Conservation (phyloP, 2,797 vertebrate species). For the Leucoraja ocellata region DNA sequence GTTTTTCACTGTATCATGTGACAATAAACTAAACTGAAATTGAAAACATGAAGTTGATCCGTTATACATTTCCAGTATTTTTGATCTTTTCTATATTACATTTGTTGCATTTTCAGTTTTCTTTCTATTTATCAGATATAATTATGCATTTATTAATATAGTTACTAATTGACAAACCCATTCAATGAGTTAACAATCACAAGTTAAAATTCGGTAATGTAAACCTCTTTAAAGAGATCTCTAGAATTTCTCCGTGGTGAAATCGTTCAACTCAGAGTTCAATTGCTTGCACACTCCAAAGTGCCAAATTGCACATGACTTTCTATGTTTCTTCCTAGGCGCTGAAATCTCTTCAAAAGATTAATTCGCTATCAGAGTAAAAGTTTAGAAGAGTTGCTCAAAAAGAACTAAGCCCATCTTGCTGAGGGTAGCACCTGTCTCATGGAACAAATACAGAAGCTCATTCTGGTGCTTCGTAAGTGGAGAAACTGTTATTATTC, state of each 20-base stretch:
- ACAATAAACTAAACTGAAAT: no score
- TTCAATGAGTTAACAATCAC: neutral
- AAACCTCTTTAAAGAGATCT: neutral
- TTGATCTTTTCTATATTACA: neutral
- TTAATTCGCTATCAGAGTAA: constrained; percentile 26
- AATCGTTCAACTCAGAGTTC: constrained; percentile 3
- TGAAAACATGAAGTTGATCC: neutral
- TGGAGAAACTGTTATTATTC: constrained; percentile 45
- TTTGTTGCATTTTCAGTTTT: neutral
- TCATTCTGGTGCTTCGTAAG: constrained; percentile 20
- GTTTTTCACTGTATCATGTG: no score
- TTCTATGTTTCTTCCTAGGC: constrained; percentile 1
- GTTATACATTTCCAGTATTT: neutral
- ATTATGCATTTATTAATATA: neutral
- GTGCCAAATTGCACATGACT: constrained; percentile 13
- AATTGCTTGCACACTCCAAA: constrained; percentile 32
- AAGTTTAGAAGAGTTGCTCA: neutral
- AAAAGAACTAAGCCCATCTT: neutral
- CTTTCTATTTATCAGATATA: neutral
- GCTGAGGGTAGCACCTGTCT: constrained; percentile 20
- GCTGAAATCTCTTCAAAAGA: constrained; percentile 34
- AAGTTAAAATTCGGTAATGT: neutral
- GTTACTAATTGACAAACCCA: neutral
- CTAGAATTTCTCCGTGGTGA: constrained; percentile 19
- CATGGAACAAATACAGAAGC: constrained; percentile 27